phyloP scores from a whole-genome alignment of 2,888 invertebrate species.

The Ormyrus pomaceus region DNA sequence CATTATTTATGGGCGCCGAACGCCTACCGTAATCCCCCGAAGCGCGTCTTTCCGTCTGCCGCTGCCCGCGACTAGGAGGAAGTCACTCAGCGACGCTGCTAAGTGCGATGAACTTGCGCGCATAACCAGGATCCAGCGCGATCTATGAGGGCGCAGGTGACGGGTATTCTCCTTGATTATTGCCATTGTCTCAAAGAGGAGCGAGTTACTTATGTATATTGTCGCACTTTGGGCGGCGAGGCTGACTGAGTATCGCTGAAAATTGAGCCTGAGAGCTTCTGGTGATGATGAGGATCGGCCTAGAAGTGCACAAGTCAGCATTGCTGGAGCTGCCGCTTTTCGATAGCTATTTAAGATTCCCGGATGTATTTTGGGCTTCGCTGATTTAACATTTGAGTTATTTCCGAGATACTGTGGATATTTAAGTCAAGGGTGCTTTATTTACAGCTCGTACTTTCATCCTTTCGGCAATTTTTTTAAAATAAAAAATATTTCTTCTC shows the following conservation, averaged over 20 bases:
- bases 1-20: not conserved
- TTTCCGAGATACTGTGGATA: too few relatives aligned
- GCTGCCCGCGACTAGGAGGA: not conserved
- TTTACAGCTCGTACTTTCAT: too few relatives aligned
- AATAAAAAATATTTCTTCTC: too few relatives aligned
- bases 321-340: too few relatives aligned
- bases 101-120: conserved; percentile 10
- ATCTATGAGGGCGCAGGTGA: not conserved
- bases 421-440: too few relatives aligned
- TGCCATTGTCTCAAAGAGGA: conserved; percentile 26
- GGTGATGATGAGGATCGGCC: conserved; percentile 14
- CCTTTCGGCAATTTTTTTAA: too few relatives aligned
- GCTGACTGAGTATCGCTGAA: not conserved
- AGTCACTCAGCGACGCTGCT: not conserved
- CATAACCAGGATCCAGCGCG: conserved; percentile 57
- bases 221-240: not conserved
- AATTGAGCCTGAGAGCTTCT: conserved; percentile 39
- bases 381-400: too few relatives aligned
- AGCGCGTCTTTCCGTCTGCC: not conserved
- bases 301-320: not conserved
- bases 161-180: conserved; percentile 24
- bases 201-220: conserved; percentile 29
- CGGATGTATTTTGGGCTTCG: too few relatives aligned
- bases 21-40: not conserved
- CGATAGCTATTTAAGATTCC: too few relatives aligned